A percentile compares a stretch with the other conserved stretches of the same genome.
phyloP scores from a whole-genome alignment of 2,797 vertebrate genomes.

The Orientallactaga sibirica region DNA sequence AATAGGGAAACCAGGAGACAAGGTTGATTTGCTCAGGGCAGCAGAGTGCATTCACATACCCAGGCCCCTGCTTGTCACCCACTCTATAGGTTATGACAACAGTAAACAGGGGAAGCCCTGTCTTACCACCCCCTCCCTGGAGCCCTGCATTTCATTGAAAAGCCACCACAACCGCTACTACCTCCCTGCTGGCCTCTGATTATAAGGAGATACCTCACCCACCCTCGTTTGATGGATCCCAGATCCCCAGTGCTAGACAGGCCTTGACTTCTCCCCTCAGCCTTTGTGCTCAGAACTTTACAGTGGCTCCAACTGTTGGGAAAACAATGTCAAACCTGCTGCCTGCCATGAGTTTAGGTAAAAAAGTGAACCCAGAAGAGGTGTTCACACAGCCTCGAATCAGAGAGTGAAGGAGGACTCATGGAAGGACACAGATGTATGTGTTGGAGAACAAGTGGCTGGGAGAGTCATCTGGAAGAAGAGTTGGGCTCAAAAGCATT shows the following conservation, averaged over 20 bases:
- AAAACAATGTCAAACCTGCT: not conserved
- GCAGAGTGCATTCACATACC: not conserved
- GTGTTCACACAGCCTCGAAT: not conserved
- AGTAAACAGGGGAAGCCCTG: not conserved
- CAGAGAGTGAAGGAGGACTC: not conserved
- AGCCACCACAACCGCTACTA: not conserved
- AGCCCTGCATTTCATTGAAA: not conserved
- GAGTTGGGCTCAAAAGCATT: not conserved
- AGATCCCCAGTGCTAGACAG: not conserved
- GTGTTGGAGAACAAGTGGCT: not conserved
- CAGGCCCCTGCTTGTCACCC: not conserved
- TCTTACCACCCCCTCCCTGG: not conserved
- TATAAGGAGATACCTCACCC: not conserved
- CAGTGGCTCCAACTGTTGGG: not conserved
- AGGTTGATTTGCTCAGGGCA: not conserved
- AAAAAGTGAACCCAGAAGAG: not conserved
- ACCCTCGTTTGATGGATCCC: not conserved
- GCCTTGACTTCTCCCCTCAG: not conserved
- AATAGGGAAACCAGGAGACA: not conserved
- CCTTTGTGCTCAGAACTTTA: not conserved
- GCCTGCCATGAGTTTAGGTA: not conserved
- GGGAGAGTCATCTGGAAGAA: not conserved
- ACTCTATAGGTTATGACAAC: not conserved
- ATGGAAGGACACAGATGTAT: not conserved
- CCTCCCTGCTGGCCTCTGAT: not conserved